These are phyloP conservation scores for Sylvia atricapilla DNA, from an alignment of 2,113 vertebrate species.

Conservation along the genomic window DNA sequence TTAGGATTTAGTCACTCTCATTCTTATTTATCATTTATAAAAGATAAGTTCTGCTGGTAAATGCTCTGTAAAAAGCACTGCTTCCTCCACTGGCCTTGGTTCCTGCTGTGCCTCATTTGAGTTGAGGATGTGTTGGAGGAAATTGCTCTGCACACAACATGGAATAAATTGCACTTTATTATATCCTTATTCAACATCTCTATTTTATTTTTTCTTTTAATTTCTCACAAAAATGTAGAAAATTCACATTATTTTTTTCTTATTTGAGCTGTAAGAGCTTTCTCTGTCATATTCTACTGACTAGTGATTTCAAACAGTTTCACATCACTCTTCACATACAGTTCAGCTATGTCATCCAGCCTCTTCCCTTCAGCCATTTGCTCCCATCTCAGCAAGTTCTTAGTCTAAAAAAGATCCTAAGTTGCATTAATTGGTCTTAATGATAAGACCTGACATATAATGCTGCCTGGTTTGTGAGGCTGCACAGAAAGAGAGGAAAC, in stretches of 20 bases:
- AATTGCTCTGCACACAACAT: background rate
- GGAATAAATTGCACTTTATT: conserved; percentile 8
- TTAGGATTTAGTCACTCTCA: background rate
- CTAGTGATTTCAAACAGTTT: background rate
- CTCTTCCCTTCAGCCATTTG: background rate
- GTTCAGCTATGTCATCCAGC: background rate
- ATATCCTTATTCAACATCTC: background rate
- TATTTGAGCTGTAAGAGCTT: background rate
- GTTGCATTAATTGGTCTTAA: background rate
- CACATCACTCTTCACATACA: background rate
- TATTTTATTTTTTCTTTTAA: background rate
- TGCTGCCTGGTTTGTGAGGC: background rate
- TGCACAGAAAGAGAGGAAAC: background rate
- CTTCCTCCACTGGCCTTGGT: background rate
- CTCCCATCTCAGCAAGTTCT: background rate
- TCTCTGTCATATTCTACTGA: background rate
- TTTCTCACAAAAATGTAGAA: background rate
- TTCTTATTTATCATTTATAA: background rate
- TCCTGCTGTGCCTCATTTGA: background rate
- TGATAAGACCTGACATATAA: background rate
- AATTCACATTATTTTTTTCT: background rate
- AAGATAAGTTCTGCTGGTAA: background rate
- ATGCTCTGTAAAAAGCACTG: background rate
- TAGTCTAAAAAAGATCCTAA: background rate
- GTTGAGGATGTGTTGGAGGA: background rate